Percentiles rank a stretch among this genome's conserved stretches.
phyloP scores from a whole-genome alignment of 2,888 invertebrate genomes.

The Agrotis exclamationis region DNA sequence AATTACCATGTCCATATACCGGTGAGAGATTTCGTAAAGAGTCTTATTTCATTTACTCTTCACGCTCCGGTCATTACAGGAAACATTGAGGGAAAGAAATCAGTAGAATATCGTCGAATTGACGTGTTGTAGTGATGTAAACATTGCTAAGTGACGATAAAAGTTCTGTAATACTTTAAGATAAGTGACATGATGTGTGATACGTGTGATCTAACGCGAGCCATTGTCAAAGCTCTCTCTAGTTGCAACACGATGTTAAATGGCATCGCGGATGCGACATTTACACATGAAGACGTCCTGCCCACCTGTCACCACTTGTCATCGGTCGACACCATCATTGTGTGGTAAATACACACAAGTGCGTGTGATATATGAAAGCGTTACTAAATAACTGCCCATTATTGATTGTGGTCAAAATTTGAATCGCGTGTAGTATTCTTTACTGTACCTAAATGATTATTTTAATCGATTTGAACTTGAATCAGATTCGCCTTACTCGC shows the following conservation, averaged over 20 bases:
- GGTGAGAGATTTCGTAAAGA: constrained; percentile 25
- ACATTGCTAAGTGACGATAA: constrained; percentile 57
- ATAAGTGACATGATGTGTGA: constrained; percentile 42
- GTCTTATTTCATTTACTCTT: constrained; percentile 38
- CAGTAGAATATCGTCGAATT: constrained; percentile 28
- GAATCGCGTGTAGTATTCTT: constrained; percentile 22
- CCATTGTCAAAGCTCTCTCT: constrained; percentile 66
- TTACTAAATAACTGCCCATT: constrained; percentile 39
- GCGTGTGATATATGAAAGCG: constrained; percentile 57
- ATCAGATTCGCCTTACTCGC: neutral
- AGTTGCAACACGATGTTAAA: constrained; percentile 57
- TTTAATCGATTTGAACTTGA: constrained; percentile 31
- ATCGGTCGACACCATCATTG: constrained; percentile 14
- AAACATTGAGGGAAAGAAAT: constrained; percentile 17
- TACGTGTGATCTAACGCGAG: constrained; percentile 61
- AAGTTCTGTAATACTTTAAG: constrained; percentile 56
- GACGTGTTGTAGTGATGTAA: constrained; percentile 46
- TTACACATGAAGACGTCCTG: constrained; percentile 18
- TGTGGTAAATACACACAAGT: constrained; percentile 19
- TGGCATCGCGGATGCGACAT: constrained; percentile 36
- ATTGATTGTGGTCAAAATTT: constrained; percentile 7
- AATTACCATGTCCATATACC: constrained; percentile 36
- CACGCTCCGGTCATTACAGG: constrained; percentile 18
- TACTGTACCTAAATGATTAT: neutral
- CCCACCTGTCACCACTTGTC: constrained; percentile 6